A percentile compares a stretch with the other conserved stretches of the same genome.
These are phyloP conservation scores for Hipposideros larvatus DNA, from an alignment of 2,797 vertebrate genomes.

Conservation along the genomic window DNA sequence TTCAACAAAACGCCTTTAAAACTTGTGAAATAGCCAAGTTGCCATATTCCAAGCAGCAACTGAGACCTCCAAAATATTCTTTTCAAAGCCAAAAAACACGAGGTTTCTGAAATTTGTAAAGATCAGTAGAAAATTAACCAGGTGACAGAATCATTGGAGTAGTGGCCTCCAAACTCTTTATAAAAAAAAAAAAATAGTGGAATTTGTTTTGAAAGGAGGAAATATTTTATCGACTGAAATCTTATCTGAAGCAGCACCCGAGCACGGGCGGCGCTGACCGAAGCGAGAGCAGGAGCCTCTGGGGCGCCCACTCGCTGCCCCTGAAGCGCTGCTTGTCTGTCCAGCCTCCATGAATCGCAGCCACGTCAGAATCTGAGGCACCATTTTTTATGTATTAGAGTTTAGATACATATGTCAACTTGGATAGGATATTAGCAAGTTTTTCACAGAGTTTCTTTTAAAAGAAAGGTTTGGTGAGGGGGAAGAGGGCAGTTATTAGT, in stretches of 20 bases:
- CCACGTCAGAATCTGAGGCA: not conserved
- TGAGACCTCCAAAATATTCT: not conserved
- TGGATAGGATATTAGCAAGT: not conserved
- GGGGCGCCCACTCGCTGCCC: not conserved
- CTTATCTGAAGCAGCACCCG: not conserved
- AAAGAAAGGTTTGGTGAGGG: not conserved
- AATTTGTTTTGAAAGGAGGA: not conserved
- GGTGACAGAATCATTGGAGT: not conserved
- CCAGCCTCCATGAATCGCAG: not conserved
- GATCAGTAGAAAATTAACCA: constrained; percentile 44
- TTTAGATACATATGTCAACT: not conserved
- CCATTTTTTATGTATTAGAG: not conserved
- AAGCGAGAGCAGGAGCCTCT: not conserved
- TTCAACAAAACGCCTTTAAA: not conserved
- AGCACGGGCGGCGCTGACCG: too few relatives aligned
- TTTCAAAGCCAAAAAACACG: not conserved
- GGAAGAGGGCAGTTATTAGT: not conserved
- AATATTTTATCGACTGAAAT: not conserved
- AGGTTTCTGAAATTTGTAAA: constrained; percentile 31
- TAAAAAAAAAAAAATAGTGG: not conserved
- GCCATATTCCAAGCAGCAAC: constrained; percentile 43
- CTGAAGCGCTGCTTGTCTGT: not conserved
- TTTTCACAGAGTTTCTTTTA: not conserved
- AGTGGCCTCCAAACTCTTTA: not conserved
- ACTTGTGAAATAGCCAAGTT: not conserved